phyloP scores from a whole-genome alignment of 2,888 invertebrate genomes.

The Heliconius aoede region DNA sequence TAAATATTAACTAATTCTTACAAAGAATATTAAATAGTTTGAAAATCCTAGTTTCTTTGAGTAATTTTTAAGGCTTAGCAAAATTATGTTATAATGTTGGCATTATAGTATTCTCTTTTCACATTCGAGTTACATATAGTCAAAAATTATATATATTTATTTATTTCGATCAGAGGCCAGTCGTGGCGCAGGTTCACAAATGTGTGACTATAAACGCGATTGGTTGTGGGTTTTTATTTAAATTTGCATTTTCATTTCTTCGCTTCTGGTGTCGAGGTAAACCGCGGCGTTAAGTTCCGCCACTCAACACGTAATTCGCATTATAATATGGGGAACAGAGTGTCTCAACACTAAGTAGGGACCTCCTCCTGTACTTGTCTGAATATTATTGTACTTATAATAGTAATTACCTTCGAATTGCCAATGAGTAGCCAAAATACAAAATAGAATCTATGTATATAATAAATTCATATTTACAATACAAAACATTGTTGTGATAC shows the following conservation, averaged over 20 bases:
- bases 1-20: constrained; percentile 22
- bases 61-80: not conserved
- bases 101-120: not conserved
- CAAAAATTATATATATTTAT: not conserved
- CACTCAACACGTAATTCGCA: no score
- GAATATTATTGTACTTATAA: no score
- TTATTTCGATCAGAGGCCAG: no score
- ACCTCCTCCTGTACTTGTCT: no score
- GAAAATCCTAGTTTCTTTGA: not conserved
- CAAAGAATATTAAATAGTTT: constrained; percentile 5
- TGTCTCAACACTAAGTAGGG: no score
- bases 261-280: no score
- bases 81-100: not conserved
- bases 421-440: not conserved
- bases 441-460: constrained; percentile 15
- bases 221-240: no score
- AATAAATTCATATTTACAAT: constrained; percentile 34
- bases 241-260: no score
- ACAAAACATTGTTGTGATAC: constrained; percentile 28
- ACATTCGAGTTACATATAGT: not conserved
- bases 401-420: not conserved
- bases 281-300: no score
- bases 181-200: no score
- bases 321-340: no score
- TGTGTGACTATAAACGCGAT: no score